Conservation (phyloP, 1,140 invertebrate species). For the Penaeus indicus region DNA sequence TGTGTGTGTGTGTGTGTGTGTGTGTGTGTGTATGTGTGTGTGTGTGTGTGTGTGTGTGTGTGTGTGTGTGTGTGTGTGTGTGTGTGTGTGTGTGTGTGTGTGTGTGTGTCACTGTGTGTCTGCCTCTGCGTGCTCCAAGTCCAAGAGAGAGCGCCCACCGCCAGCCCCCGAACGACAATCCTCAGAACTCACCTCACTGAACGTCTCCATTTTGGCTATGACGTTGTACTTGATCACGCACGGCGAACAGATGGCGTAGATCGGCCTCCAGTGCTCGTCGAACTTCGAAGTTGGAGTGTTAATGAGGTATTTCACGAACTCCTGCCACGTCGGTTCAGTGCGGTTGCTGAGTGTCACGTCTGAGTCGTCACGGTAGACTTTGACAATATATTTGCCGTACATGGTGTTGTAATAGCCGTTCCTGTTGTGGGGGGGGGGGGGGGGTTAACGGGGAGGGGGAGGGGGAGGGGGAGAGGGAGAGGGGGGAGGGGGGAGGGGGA, state of each 20-base stretch:
- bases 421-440: conserved; percentile 3
- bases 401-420: conserved; percentile 63
- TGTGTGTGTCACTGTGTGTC: no score
- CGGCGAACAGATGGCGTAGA: conserved; percentile 56
- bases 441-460: background rate
- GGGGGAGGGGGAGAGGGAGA: background rate
- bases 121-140: no score
- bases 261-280: conserved; percentile 63
- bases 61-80: no score
- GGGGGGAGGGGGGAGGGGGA: conserved; percentile 6
- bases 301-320: conserved; percentile 60
- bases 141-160: no score
- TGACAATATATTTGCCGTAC: conserved; percentile 60
- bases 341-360: conserved; percentile 39
- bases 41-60: no score
- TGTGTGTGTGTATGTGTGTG: no score
- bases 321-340: conserved; percentile 59
- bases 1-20: no score
- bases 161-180: background rate
- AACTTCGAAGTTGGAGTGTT: conserved; percentile 55
- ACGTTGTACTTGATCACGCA: conserved; percentile 61
- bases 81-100: no score
- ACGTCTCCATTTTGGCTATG: conserved; percentile 63
- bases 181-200: conserved; percentile 51
- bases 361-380: conserved; percentile 38